A percentile compares a stretch with the other conserved stretches of the same genome.
These are phyloP conservation scores for Rhea pennata DNA, from an alignment of 2,113 vertebrate genomes.

Conservation along the genomic window DNA sequence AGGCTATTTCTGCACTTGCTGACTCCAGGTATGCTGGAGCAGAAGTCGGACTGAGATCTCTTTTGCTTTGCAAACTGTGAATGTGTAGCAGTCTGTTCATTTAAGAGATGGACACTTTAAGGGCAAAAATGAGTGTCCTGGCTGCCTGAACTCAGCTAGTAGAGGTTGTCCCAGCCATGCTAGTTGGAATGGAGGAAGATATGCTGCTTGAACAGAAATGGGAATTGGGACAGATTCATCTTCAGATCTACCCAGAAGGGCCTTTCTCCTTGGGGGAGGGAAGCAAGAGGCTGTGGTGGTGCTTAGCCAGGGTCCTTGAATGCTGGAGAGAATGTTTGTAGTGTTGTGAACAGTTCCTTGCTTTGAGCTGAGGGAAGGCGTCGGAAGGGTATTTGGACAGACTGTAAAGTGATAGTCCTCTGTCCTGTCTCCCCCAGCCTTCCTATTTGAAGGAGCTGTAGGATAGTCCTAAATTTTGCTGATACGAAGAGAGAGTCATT, in stretches of 20 bases:
- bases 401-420: neutral
- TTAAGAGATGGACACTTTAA: neutral
- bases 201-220: neutral
- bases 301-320: neutral
- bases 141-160: neutral
- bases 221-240: neutral
- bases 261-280: neutral
- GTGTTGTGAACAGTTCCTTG: neutral
- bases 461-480: neutral
- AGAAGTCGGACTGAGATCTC: neutral
- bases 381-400: neutral
- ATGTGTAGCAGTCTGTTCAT: neutral
- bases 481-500: neutral
- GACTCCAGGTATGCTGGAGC: neutral
- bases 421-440: neutral
- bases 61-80: neutral
- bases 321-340: neutral
- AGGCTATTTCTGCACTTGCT: neutral
- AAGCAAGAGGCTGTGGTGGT: neutral
- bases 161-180: fast-evolving
- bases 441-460: neutral
- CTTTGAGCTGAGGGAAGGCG: neutral
- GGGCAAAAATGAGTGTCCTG: neutral
- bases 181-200: neutral
- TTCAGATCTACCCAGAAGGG: neutral